Conservation (phyloP, 2,113 vertebrate genomes). For the Oplegnathus fasciatus region DNA sequence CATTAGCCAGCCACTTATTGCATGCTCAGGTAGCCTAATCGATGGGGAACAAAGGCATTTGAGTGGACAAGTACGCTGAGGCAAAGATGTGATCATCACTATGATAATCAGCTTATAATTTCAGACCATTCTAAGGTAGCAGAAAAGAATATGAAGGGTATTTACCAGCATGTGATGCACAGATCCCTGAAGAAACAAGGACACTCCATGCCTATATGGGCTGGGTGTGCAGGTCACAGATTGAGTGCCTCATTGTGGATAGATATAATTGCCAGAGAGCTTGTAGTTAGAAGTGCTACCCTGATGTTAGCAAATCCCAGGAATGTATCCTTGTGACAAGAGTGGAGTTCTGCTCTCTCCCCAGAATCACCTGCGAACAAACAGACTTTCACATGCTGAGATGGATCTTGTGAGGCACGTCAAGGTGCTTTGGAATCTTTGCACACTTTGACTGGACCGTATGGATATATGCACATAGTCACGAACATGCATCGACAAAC, state of each 20-base stretch:
- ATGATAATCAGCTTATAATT: constrained; percentile 58
- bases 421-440: constrained; percentile 66
- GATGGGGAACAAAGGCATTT: constrained; percentile 59
- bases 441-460: constrained; percentile 42
- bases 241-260: constrained; percentile 45
- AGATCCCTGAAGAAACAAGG: constrained; percentile 17
- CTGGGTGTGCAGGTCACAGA: constrained; percentile 40
- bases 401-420: constrained; percentile 51
- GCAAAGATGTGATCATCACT: constrained; percentile 42
- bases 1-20: constrained; percentile 66
- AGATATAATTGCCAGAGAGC: constrained; percentile 39
- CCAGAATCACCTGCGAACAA: constrained; percentile 57
- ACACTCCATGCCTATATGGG: constrained; percentile 15
- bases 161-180: constrained; percentile 39
- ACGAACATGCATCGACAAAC: constrained; percentile 50
- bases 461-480: constrained; percentile 46
- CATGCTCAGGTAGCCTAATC: constrained; percentile 59
- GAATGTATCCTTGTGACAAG: constrained; percentile 34
- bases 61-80: constrained; percentile 32
- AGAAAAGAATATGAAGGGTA: constrained; percentile 49
- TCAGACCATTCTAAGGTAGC: constrained; percentile 21
- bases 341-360: constrained; percentile 30
- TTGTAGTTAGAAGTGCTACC: constrained; percentile 18
- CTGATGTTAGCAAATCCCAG: constrained; percentile 36
- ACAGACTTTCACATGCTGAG: constrained; percentile 50